phyloP scores from a whole-genome alignment of 2,888 invertebrate genomes.

The Pachydiplax longipennis region DNA sequence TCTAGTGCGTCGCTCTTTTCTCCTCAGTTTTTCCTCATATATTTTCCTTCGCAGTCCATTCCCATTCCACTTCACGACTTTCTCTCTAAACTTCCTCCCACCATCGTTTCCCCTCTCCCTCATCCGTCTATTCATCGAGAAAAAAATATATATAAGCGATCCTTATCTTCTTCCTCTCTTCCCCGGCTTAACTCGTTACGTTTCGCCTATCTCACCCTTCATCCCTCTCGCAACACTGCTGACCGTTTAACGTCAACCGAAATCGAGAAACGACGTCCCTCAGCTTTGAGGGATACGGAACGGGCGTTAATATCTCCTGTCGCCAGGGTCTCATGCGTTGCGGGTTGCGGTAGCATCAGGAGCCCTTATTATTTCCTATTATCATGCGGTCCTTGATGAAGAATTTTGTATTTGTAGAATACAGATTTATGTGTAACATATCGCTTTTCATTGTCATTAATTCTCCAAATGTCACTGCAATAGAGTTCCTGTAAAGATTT shows the following conservation, averaged over 20 bases:
- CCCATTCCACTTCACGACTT: background rate
- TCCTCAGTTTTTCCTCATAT: background rate
- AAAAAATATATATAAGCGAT: constrained; percentile 18
- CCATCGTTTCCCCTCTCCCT: background rate
- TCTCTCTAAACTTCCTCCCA: background rate
- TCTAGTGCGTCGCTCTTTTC: background rate
- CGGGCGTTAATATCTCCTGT: background rate
- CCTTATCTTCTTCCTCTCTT: background rate
- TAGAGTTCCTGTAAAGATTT: too few relatives aligned
- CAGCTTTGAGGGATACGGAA: background rate
- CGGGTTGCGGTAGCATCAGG: too few relatives aligned
- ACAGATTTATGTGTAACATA: too few relatives aligned
- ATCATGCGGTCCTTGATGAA: too few relatives aligned
- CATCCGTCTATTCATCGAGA: constrained; percentile 22
- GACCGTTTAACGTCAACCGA: background rate
- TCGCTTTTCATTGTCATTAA: too few relatives aligned
- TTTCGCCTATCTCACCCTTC: background rate
- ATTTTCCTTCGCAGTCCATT: background rate
- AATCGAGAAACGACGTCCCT: background rate
- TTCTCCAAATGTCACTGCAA: too few relatives aligned
- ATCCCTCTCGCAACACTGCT: background rate
- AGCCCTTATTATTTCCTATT: too few relatives aligned
- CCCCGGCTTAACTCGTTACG: background rate
- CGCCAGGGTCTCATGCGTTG: background rate
- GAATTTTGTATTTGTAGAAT: too few relatives aligned